phyloP scores from a whole-genome alignment of 1,140 invertebrate genomes.

The Aphis craccivora region DNA sequence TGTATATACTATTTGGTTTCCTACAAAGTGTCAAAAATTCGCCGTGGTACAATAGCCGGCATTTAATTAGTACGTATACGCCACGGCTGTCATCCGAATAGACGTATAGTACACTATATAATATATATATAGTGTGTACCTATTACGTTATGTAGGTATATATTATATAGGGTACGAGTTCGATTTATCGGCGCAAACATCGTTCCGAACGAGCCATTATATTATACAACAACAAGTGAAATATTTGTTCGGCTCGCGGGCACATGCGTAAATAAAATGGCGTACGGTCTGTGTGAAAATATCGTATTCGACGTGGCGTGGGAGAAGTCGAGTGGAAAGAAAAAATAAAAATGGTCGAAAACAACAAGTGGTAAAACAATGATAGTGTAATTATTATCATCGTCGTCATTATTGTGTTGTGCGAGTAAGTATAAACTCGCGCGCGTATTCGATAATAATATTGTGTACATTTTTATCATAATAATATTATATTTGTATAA shows the following conservation, averaged over 20 bases:
- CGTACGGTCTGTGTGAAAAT: neutral
- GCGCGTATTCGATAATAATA: neutral
- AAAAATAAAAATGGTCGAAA: constrained; percentile 32
- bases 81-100: neutral
- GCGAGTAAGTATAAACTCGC: neutral
- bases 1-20: neutral
- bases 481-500: neutral
- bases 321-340: constrained; percentile 3
- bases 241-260: constrained; percentile 13
- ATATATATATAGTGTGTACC: neutral
- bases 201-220: neutral
- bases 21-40: neutral
- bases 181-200: neutral
- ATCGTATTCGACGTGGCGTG: neutral
- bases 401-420: neutral
- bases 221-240: neutral
- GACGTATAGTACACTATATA: neutral
- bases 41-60: neutral
- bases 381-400: neutral
- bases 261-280: constrained; percentile 42
- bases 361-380: constrained; percentile 22
- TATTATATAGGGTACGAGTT: neutral
- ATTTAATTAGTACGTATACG: neutral
- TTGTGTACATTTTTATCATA: neutral
- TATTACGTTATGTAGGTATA: neutral